Evolutionary conservation across 2,888 invertebrate species (phyloP).

Genomic region (Clistopyga incitator): DNA sequence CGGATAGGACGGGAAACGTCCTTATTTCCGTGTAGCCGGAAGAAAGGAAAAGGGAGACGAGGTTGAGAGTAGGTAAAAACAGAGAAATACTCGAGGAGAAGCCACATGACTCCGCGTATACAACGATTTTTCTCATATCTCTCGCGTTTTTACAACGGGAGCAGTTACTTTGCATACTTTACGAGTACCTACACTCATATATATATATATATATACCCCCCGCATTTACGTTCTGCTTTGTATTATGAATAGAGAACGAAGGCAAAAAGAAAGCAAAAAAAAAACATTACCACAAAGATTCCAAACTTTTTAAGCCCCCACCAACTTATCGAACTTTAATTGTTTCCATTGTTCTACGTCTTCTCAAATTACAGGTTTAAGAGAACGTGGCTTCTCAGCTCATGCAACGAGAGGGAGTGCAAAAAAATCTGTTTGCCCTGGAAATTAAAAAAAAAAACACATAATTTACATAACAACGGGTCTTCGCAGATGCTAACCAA

Average conservation of each 20-base stretch:
- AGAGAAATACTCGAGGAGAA: constrained; percentile 37
- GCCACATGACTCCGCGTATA: constrained; percentile 42
- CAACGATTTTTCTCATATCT: constrained; percentile 63
- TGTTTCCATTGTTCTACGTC: neutral
- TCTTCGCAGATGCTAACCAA: neutral
- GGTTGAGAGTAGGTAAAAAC: constrained; percentile 22
- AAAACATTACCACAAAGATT: neutral
- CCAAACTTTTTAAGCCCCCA: neutral
- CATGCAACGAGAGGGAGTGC: neutral
- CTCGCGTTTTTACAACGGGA: constrained; percentile 56
- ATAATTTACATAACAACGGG: neutral
- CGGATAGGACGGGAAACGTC: constrained; percentile 31
- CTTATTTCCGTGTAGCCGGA: constrained; percentile 33
- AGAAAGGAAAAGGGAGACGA: constrained; percentile 17
- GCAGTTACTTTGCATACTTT: constrained; percentile 62
- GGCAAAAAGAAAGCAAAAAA: too few relatives aligned
- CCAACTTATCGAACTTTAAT: neutral
- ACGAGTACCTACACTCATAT: constrained; percentile 32
- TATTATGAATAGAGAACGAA: neutral
- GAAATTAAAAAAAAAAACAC: neutral
- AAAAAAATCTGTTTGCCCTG: neutral
- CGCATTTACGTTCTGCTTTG: constrained; percentile 25
- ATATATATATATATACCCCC: neutral
- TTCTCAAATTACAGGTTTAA: neutral
- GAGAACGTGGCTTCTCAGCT: neutral